A percentile compares a stretch with the other conserved stretches of the same genome.
Evolutionary conservation across 1,140 invertebrate species (phyloP).

Genomic region (Camponotus vicinus): DNA sequence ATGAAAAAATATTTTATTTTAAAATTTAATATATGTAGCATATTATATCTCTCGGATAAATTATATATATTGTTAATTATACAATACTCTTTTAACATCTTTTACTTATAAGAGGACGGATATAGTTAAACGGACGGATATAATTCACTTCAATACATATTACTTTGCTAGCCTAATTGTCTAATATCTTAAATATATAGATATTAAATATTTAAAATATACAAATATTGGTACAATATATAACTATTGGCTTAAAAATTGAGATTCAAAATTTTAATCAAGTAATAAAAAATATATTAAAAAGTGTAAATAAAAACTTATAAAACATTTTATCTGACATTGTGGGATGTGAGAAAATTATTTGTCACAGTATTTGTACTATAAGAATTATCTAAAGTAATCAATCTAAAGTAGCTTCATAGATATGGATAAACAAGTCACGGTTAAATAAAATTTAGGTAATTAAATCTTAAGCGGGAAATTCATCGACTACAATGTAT

Average conservation of each 20-base stretch:
- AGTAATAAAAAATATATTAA: constrained; percentile 7
- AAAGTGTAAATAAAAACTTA: background rate
- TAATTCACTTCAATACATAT: background rate
- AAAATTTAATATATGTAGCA: background rate
- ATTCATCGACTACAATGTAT: constrained; percentile 5
- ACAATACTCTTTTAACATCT: constrained; percentile 15
- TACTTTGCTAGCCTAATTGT: background rate
- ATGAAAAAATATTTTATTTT: constrained; percentile 16
- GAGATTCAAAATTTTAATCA: background rate
- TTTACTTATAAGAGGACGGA: constrained; percentile 22
- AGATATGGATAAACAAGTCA: background rate
- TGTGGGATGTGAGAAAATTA: background rate
- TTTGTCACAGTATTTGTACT: background rate
- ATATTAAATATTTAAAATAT: constrained; percentile 24
- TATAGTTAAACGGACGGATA: constrained; percentile 34
- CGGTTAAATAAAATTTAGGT: background rate
- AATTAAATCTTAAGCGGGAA: background rate
- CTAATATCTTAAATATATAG: background rate
- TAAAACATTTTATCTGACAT: constrained; percentile 5
- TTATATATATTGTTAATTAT: constrained; percentile 19
- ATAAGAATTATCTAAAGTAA: background rate
- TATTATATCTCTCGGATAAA: background rate
- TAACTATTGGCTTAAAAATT: constrained; percentile 18
- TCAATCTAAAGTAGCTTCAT: background rate
- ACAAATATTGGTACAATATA: background rate